Base-by-base conservation (phyloP, 2,113 vertebrate genomes). In the Coreoperca whiteheadi region DNA sequence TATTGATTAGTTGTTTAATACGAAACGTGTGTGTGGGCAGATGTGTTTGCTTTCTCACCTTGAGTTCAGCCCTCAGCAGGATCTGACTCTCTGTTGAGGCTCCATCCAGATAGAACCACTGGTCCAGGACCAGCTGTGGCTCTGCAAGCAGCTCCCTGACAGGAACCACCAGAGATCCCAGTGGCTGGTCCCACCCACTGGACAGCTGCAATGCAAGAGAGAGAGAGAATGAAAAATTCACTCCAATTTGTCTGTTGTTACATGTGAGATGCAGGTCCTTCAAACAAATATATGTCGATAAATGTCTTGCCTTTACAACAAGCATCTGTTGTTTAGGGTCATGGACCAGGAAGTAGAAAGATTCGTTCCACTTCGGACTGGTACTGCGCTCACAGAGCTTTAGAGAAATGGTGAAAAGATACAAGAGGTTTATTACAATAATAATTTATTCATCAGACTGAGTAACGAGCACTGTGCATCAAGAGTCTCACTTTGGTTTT, bases 361-460 rank as follows among this genome's bases (percentile, higher is more conserved):
- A 94, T 89, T 98, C 96, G 0, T 94, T 95, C 97, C 97, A 98
- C 59, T 96, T 10, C 8, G 97, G 97, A 30, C 92, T 87, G 46
- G 91, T 23, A 2, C 91, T 92, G 0, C 96, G 96, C 48, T 96
- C 54, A 74, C 95, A 93, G 51, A 96, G 88, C 97, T 98, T 88
- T 63, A 68, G 15, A 78, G 56, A 74, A 1, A 83, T 14, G 6
- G 66, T 4, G 0, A 50, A 64, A 73, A 81, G 5, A 32, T 51
- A 7, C 15, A 7, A 20, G 4, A 46, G 2, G n/a, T 28, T 66
- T 61, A 72, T 57, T 43, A 48, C 6, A n/a, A 8, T 0, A 51
- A 56, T 8, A 39, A 70, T 14, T 6, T 0, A 34, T 61, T 39
- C 2, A 68, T 32, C 28, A 64, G 7, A 66, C 43, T 16, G n/a